These are phyloP conservation scores for Mythimna vitellina DNA, from an alignment of 2,888 invertebrate species.

Conservation along the genomic window DNA sequence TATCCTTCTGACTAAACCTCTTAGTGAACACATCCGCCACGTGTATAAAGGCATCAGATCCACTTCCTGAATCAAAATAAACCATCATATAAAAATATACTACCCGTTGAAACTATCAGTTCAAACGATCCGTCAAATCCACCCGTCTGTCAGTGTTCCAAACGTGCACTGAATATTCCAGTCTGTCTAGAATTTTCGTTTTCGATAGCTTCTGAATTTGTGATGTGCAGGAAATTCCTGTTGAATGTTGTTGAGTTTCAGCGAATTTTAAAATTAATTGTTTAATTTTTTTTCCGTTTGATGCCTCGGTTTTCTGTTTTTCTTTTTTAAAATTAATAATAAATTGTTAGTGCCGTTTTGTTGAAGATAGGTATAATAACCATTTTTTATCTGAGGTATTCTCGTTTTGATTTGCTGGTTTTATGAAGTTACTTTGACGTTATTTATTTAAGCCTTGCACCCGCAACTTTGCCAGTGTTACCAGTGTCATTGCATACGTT, in stretches of 20 bases:
- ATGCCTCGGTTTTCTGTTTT: not conserved
- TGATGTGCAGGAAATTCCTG: constrained; percentile 15
- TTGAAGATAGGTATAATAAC: too few relatives aligned
- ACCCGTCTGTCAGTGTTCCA: constrained; percentile 26
- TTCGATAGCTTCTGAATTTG: constrained; percentile 9
- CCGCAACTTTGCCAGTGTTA: too few relatives aligned
- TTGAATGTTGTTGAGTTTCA: not conserved
- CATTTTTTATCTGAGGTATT: too few relatives aligned
- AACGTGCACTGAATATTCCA: constrained; percentile 30
- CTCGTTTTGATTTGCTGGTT: too few relatives aligned
- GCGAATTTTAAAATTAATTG: not conserved
- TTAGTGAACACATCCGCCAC: not conserved
- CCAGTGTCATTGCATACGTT: too few relatives aligned
- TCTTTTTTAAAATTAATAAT: not conserved
- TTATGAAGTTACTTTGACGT: too few relatives aligned
- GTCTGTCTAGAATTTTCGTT: constrained; percentile 20
- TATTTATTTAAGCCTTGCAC: too few relatives aligned
- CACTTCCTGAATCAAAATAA: not conserved
- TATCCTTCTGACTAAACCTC: not conserved
- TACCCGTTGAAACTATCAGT: constrained; percentile 5
- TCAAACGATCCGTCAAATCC: constrained; percentile 29
- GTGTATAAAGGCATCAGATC: not conserved
- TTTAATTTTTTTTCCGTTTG: not conserved
- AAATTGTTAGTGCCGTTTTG: not conserved
- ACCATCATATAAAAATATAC: constrained; percentile 6